Conservation (phyloP, 2,888 invertebrate species). For the Pinctada fucata region DNA sequence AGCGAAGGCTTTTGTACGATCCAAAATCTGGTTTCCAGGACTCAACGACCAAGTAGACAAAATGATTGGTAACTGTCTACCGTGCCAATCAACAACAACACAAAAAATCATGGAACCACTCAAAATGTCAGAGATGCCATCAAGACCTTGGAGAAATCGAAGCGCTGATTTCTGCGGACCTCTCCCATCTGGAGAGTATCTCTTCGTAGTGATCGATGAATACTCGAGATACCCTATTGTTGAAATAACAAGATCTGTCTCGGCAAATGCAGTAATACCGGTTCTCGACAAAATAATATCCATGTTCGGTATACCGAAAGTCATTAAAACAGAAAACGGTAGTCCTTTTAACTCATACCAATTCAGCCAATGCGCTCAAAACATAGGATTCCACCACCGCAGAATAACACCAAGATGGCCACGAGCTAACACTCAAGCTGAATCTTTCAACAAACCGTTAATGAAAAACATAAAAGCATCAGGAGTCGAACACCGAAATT, state of each 20-base stretch:
- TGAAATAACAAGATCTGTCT: slow-evolving; percentile 30
- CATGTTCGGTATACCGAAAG: slow-evolving; percentile 35
- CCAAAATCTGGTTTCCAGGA: slow-evolving; percentile 57
- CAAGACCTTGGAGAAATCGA: slow-evolving; percentile 31
- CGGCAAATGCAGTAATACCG: slow-evolving; percentile 33
- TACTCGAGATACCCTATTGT: slow-evolving; percentile 45
- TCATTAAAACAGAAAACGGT: slow-evolving; percentile 39
- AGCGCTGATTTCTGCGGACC: slow-evolving; percentile 44
- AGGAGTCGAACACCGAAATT: slow-evolving; percentile 25
- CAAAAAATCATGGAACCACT: slow-evolving; percentile 33
- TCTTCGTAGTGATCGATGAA: slow-evolving; percentile 50
- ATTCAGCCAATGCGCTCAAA: slow-evolving; percentile 35
- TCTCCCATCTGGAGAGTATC: slow-evolving; percentile 36
- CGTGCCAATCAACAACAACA: slow-evolving; percentile 31
- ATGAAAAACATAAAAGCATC: slow-evolving; percentile 33
- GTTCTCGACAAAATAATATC: slow-evolving; percentile 41
- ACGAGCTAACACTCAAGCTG: slow-evolving; percentile 32
- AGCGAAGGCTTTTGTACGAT: slow-evolving; percentile 48
- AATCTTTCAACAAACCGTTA: slow-evolving; percentile 35
- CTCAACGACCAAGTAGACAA: slow-evolving; percentile 44
- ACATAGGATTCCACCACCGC: slow-evolving; percentile 40
- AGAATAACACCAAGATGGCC: slow-evolving; percentile 44
- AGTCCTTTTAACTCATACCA: slow-evolving; percentile 39
- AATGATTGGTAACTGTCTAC: slow-evolving; percentile 30
- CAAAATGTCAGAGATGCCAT: slow-evolving; percentile 40